phyloP scores from a whole-genome alignment of 2,113 vertebrate genomes.

The Polypterus bichir region DNA sequence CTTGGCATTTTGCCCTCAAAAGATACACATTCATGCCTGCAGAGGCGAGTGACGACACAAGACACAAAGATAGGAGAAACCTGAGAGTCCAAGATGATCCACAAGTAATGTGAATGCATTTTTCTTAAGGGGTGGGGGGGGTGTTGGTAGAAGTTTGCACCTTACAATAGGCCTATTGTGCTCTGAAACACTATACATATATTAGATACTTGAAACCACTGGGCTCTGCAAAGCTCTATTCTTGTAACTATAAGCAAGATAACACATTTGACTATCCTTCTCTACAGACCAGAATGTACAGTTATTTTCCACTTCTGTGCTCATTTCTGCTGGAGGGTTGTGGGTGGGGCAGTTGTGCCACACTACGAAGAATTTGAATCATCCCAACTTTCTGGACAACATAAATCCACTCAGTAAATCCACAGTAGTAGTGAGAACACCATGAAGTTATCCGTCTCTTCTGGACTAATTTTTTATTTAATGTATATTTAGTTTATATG shows the following conservation, averaged over 20 bases:
- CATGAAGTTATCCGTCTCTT: no score
- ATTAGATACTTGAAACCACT: slow-evolving; percentile 64
- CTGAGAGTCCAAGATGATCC: slow-evolving; percentile 47
- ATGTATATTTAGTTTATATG: no score
- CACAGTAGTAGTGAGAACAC: no score
- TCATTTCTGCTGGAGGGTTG: no score
- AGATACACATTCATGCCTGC: slow-evolving; percentile 54
- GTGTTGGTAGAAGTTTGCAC: slow-evolving; percentile 50
- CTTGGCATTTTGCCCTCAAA: slow-evolving; percentile 45
- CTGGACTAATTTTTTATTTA: no score
- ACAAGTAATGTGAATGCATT: slow-evolving; percentile 60
- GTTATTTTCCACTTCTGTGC: no score
- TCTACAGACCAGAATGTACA: not conserved
- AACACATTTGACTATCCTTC: slow-evolving; percentile 59
- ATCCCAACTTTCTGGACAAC: no score
- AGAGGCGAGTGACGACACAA: slow-evolving; percentile 57
- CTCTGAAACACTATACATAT: slow-evolving; percentile 71
- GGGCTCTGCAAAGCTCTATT: slow-evolving; percentile 50
- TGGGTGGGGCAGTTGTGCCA: no score
- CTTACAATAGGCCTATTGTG: slow-evolving; percentile 63
- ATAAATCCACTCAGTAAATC: no score
- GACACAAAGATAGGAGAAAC: slow-evolving; percentile 68
- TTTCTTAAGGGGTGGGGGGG: slow-evolving; percentile 52
- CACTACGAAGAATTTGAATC: no score
- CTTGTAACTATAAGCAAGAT: slow-evolving; percentile 72